Evolutionary conservation across 2,113 vertebrate species (phyloP), one percentile per base, ranked within the genome.

Genomic region (Oriolus oriolus): DNA sequence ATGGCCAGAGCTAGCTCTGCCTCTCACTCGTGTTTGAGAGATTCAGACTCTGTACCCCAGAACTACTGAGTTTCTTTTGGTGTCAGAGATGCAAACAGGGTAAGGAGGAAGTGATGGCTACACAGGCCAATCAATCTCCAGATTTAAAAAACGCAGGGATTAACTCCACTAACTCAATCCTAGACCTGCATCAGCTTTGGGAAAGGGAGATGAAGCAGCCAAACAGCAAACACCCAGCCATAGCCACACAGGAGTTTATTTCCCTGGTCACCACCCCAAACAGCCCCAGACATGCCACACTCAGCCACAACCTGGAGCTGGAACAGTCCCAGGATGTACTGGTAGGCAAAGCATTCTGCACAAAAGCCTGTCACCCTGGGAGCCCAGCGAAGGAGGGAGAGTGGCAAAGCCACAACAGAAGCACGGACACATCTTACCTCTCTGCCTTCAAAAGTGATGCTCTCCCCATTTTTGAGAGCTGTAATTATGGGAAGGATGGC

Each of bases 401-500:
- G 33, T 22, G 27, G 19, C 47, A 78, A 26, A 92, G 53, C 37
- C 60, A 71, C 23, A n/a, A 24, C 13, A 79, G 37, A 39, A 84
- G 10, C 13, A 66, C 16, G 54, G 12, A 5, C 6, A 28, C 6
- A 19, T 16, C 89, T 91, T 90, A 99, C 99, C 99, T 99, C 99
- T 98, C 82, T 98, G 26, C 99, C 99, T 91, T 99, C 98, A 6
- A 98, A 98, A 2, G 89, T 98, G 93, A 99, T 3, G 8, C 95
- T 99, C 42, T 97, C 97, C 10, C 99, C 99, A 0, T 97, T 96
- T 92, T 99, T 99, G 66, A 99, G 95, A 23, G 98, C 98, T 5
- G 97, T 86, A 2, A 99, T 98, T 65, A 99, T 98, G 3, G 99
- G 99, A 3, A 98, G 98, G 4, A 99, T 99, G 35, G 98, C 99